A percentile compares a stretch with the other conserved stretches of the same genome.
Conservation (phyloP, 2,113 vertebrate genomes). For the Axis porcinus region DNA sequence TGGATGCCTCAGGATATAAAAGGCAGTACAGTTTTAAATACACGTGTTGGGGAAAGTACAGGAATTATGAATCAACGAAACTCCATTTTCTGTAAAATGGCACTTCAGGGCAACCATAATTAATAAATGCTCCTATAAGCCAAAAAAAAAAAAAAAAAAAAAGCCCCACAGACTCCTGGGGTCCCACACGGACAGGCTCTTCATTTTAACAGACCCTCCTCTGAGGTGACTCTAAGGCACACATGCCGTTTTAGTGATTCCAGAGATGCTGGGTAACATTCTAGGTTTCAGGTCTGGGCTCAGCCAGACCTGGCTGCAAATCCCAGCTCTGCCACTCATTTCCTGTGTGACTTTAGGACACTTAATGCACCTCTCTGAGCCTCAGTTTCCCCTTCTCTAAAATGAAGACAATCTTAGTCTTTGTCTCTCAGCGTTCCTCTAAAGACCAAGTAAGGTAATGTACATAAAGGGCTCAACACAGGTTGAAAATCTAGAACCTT, state of each 20-base stretch:
- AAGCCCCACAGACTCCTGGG: not conserved
- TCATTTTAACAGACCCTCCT: not conserved
- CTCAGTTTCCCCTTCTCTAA: not conserved
- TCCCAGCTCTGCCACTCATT: not conserved
- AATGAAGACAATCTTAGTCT: not conserved
- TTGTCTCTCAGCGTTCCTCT: not conserved
- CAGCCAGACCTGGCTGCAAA: not conserved
- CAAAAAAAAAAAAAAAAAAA: not conserved
- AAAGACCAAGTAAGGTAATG: not conserved
- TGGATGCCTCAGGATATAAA: not conserved
- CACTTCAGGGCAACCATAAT: not conserved
- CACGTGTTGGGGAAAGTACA: not conserved
- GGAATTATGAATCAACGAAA: not conserved
- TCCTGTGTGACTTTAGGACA: not conserved
- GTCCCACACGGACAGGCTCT: not conserved
- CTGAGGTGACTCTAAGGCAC: not conserved
- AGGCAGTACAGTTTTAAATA: not conserved
- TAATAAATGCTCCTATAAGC: not conserved
- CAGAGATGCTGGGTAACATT: not conserved
- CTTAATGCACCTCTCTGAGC: not conserved
- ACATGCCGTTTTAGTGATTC: not conserved
- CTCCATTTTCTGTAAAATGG: not conserved
- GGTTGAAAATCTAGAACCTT: not conserved
- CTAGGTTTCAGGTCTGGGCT: not conserved
- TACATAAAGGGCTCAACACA: rapidly evolving